Evolutionary conservation across 1,140 invertebrate genomes (phyloP).

Genomic region (Radopholus similis): DNA sequence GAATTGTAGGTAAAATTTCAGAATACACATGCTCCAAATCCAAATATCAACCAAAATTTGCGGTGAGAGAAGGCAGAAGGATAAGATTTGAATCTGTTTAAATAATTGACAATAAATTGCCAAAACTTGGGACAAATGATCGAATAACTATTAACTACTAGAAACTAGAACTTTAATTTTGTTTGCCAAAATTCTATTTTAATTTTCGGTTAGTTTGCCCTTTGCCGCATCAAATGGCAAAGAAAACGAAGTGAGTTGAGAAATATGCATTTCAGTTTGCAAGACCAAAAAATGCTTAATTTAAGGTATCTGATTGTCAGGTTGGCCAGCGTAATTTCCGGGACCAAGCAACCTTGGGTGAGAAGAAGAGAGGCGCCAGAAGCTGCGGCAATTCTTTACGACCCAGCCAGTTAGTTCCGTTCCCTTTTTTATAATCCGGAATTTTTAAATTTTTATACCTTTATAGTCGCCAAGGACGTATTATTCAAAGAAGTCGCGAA

Average conservation of each 20-base stretch:
- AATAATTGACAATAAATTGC: too few species aligned
- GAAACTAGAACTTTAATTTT: neutral
- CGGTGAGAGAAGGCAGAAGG: too few species aligned
- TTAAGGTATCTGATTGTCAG: slow-evolving; percentile 57
- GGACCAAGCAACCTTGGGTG: slow-evolving; percentile 52
- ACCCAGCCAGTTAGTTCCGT: slow-evolving; percentile 52
- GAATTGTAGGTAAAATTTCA: too few species aligned
- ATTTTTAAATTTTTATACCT: slow-evolving; percentile 9
- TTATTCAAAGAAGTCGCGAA: slow-evolving; percentile 51
- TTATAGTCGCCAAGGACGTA: slow-evolving; percentile 56
- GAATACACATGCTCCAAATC: too few species aligned
- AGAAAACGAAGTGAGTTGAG: slow-evolving; percentile 19
- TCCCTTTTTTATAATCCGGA: slow-evolving; percentile 13
- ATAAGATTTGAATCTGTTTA: too few species aligned
- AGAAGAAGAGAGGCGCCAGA: slow-evolving; percentile 50
- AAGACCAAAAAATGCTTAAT: neutral
- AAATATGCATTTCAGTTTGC: neutral
- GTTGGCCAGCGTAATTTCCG: slow-evolving; percentile 52
- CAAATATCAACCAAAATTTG: too few species aligned
- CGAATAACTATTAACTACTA: too few species aligned
- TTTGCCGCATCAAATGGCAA: slow-evolving; percentile 15
- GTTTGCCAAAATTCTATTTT: neutral
- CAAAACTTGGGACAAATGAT: too few species aligned
- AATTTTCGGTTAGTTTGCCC: neutral
- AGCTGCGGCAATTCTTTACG: slow-evolving; percentile 47